Base-by-base conservation (phyloP, 2,888 invertebrate genomes). In the Neocrepidodera transversa region DNA sequence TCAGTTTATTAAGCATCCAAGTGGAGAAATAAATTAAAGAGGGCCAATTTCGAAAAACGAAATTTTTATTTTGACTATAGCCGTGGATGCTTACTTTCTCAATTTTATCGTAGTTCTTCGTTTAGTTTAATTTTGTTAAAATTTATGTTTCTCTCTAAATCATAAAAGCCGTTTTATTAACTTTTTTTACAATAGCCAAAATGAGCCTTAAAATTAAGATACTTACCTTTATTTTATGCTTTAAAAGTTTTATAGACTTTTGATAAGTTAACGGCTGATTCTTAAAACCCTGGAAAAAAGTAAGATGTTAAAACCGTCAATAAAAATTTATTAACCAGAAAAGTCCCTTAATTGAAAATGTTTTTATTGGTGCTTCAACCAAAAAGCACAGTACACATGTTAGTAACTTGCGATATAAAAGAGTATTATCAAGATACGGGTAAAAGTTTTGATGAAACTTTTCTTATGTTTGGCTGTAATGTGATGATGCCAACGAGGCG, bases 251-350 rank as follows among this genome's bases (percentile, higher is more conserved):
- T 45, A 45, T 26, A 11, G 13, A 26, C 26, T 26, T 45, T 45
- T 45, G 45, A 45, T 26, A 45, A 23, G 26, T 45, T 45, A 45
- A 45, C 45, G 26, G 26, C 10, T 45, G 42, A 26, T 13, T 26
- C 26, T 45, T 26, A 26, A 45, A 28, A 45, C n/a, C 14, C 14
- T n/a, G 40, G 40, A n/a, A n/a, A 36, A 50, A 35, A 50, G 17
- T 36, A 18, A 36, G 35, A 48, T 48, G 35, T 35, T 47, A 48
- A 42, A 52, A 18, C 30, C 8, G 28, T 28, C 45, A 13, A 30
- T 52, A 18, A 42, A 52, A 52, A 17, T 52, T 30, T 30, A 52
- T 52, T 42, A 11, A 52, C 30, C 42, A 52, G 28, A 52, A 52
- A 52, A 42, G 2, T 11, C 26, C 23, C 42, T 42, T 52, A 52